A percentile compares a stretch with the other conserved stretches of the same genome.
phyloP scores from a whole-genome alignment of 35 echinoderm and acorn worm species.

The Diadema setosum region DNA sequence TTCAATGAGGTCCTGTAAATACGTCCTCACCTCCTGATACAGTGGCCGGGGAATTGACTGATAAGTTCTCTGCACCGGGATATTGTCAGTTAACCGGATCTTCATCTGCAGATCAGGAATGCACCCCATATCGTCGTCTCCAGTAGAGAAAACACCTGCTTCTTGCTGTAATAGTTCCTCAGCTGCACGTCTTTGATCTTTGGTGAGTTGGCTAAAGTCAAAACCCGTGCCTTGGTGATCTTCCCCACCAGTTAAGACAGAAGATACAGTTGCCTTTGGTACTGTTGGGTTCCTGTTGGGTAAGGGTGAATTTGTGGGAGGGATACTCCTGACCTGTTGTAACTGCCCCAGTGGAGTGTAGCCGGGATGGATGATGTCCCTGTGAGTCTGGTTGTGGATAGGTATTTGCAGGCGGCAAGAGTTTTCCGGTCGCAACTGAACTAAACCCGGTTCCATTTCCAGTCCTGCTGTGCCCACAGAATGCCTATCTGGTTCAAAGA shows the following conservation, averaged over 20 bases:
- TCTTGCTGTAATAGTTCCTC: too few relatives aligned
- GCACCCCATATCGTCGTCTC: conserved; percentile 29
- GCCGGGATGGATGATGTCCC: not conserved
- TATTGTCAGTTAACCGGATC: conserved; percentile 22
- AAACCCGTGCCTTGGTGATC: too few relatives aligned
- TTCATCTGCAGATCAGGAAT: conserved; percentile 44
- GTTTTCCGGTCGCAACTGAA: not conserved
- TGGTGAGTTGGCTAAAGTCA: too few relatives aligned
- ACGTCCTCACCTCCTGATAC: conserved; percentile 59
- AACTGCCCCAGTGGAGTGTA: not conserved
- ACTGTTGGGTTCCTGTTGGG: too few relatives aligned
- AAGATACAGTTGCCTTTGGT: too few relatives aligned
- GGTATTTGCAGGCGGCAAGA: not conserved
- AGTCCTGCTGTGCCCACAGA: not conserved
- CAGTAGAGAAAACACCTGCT: not conserved
- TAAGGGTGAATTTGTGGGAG: not conserved
- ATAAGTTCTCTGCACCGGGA: conserved; percentile 60
- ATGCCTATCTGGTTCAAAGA: not conserved
- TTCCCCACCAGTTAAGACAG: too few relatives aligned
- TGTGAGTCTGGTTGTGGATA: not conserved
- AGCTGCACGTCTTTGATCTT: too few relatives aligned
- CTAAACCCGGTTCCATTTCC: not conserved
- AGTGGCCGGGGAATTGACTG: conserved; percentile 38
- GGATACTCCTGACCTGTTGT: not conserved
- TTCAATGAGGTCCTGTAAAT: conserved; percentile 34